phyloP scores from a whole-genome alignment of 2,888 invertebrate species.

The Eupithecia exiguata region DNA sequence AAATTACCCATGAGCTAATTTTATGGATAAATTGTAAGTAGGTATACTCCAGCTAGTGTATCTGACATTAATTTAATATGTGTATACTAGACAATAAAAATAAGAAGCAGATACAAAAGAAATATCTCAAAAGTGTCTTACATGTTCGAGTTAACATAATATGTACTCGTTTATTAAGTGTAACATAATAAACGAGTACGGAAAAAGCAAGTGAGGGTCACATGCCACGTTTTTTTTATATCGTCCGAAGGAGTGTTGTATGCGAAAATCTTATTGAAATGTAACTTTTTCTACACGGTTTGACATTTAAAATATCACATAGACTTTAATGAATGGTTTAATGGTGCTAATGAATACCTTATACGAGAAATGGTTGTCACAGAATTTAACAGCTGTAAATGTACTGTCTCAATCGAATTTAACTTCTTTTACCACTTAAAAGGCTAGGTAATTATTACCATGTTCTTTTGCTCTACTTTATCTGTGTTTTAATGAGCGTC shows the following conservation, averaged over 20 bases:
- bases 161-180: too few relatives aligned
- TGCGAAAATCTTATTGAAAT: conserved; percentile 45
- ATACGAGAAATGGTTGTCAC: conserved; percentile 35
- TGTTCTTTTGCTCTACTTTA: conserved; percentile 27
- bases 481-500: conserved; percentile 20
- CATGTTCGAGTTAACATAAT: background rate
- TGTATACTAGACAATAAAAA: too few relatives aligned
- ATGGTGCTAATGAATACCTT: conserved; percentile 32
- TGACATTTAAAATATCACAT: conserved; percentile 31
- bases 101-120: background rate
- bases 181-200: background rate
- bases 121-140: background rate
- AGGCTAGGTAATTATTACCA: conserved; percentile 26
- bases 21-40: too few relatives aligned
- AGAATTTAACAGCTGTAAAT: conserved; percentile 33
- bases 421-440: conserved; percentile 19
- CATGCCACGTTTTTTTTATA: background rate
- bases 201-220: background rate
- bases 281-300: conserved; percentile 29
- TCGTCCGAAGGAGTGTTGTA: background rate
- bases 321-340: conserved; percentile 40
- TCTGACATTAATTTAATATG: too few relatives aligned
- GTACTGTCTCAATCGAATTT: conserved; percentile 36
- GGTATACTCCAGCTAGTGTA: too few relatives aligned
- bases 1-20: too few relatives aligned